Evolutionary conservation across 2,888 invertebrate genomes (phyloP), one percentile per base, ranked within the genome.

Genomic region (Emmelina monodactyla): DNA sequence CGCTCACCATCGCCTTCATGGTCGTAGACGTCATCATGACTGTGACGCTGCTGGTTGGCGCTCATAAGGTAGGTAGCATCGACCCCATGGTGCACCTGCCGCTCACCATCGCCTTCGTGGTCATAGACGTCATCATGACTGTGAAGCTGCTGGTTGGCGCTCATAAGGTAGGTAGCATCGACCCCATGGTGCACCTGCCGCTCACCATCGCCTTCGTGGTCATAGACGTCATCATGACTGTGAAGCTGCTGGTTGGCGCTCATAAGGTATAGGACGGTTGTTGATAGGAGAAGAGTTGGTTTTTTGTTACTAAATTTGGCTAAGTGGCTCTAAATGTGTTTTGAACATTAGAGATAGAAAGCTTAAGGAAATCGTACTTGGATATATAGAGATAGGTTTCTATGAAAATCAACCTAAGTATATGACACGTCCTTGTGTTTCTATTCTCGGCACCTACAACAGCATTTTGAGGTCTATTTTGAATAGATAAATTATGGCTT

Each of bases 201-300:
- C 42, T 67, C 5, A 56, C 58, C 1, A 55, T 65, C 3, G 45
- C 44, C 0, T 60, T 59, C 10, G 48, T 58, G 6, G 32, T 51
- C 2, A 41, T 57, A 2, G 68, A 70, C 10, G 53, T 63, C 3
- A 38, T 52, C 2, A 56, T 67, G 49, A 62, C 55, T 1, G 48
- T 62, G 0, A 42, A 63, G 1, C 37, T 70, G 28, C 48, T 70
- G 2, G 40, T 66, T 7, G 68, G 65, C 3, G 56, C 60, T 13
- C 64, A 68, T 45, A 57, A 59, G 56, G 70, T 63, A 41, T n/a
- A n/a, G n/a, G n/a, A n/a, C n/a, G n/a, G n/a, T n/a, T n/a, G n/a
- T n/a, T n/a, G n/a, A n/a, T n/a, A n/a, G n/a, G n/a, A n/a, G n/a
- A n/a, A n/a, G n/a, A n/a, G n/a, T n/a, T n/a, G n/a, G n/a, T n/a